A percentile compares a stretch with the other conserved stretches of the same genome.
These are phyloP conservation scores for Andrena haemorrhoa DNA, from an alignment of 2,888 invertebrate species.

Conservation along the genomic window DNA sequence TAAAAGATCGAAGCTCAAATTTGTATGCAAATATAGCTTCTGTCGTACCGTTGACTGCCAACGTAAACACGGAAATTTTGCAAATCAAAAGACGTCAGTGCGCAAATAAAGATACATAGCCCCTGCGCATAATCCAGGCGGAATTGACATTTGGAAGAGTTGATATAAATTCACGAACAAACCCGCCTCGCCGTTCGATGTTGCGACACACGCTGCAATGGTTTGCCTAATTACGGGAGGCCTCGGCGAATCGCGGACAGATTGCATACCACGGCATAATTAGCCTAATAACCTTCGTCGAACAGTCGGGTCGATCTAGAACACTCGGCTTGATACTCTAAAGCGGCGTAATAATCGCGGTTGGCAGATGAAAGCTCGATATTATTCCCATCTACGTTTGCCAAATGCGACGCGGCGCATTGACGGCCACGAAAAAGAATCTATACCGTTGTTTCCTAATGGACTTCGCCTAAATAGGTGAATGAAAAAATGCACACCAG, in stretches of 20 bases:
- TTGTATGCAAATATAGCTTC: no score
- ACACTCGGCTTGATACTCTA: conserved; percentile 25
- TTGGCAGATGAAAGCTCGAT: conserved; percentile 12
- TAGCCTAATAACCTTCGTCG: conserved; percentile 65
- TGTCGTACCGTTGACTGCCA: no score
- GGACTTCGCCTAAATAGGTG: background rate
- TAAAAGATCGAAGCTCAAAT: no score
- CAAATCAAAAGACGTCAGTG: no score
- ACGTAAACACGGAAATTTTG: no score
- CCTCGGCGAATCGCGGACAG: conserved; percentile 54
- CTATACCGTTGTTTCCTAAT: background rate
- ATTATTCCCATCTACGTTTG: conserved; percentile 27
- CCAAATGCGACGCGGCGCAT: background rate
- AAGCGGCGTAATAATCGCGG: conserved; percentile 21
- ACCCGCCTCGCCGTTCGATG: background rate
- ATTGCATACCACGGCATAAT: conserved; percentile 66
- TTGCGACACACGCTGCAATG: conserved; percentile 50
- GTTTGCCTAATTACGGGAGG: conserved; percentile 65
- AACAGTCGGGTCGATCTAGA: conserved; percentile 42
- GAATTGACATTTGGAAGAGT: background rate
- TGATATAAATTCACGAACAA: conserved; percentile 15
- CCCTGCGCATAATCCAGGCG: background rate
- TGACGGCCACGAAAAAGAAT: background rate
- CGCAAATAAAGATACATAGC: background rate
- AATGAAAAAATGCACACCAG: background rate